Evolutionary conservation across 2,888 invertebrate genomes (phyloP), one percentile per base, ranked within the genome.

Genomic region (Agrochola circellaris): DNA sequence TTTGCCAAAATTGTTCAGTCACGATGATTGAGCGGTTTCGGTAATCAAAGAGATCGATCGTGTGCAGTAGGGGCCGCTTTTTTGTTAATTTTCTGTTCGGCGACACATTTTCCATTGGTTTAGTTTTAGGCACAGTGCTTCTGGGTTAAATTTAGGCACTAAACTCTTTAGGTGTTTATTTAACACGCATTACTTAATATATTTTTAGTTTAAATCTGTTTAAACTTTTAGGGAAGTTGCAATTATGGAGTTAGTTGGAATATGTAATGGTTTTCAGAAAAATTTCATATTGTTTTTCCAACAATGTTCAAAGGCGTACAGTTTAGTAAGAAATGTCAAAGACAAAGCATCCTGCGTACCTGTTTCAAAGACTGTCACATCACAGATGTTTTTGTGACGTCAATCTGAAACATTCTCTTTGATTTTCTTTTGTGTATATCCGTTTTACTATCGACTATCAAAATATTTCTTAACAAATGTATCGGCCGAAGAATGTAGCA

Each of bases 1-100:
- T 93, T 92, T 90, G 89, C 87, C 79, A 87, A 91, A 90, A 90
- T 90, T 91, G 91, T 89, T 91, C 90, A 91, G 89, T 92, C 91
- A 88, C 83, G 88, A 92, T 93, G 93, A 93, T 93, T 91, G 91
- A 91, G 91, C 89, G 82, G 92, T 93, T 91, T 91, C 78, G 86
- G 89, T 90, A 88, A 90, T 88, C 87, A 91, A 89, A 91, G 90
- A 84, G 87, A 90, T 89, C 88, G 89, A 89, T 90, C 89, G 89
- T 89, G 89, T 91, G 92, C 92, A 92, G 85, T 83, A 75, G 82
- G 78, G 84, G 85, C 79, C 56, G 65, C 30, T 82, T 78, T 86
- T 81, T 77, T 69, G 78, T 61, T 61, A 78, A 87, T 88, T 87
- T 88, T 87, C 87, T 78, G 87, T 88, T 88, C 81, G 26, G 70